These are phyloP conservation scores for Rambutsinella grinnellia DNA, from an alignment of 2,888 invertebrate genomes.

Conservation along the genomic window DNA sequence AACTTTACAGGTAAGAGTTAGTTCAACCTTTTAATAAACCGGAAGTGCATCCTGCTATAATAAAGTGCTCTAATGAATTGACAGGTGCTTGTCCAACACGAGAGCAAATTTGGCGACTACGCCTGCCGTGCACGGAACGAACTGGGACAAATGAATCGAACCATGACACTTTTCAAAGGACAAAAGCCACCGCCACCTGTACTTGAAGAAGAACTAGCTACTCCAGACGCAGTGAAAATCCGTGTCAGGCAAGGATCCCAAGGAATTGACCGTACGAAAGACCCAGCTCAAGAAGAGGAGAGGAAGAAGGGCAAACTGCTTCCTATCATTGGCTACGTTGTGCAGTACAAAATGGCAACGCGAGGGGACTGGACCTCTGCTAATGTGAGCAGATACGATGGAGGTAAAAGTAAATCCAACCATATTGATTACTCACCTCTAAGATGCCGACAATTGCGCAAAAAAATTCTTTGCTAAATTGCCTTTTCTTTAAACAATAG, in stretches of 20 bases:
- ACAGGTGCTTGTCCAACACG: conserved; percentile 60
- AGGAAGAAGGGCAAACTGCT: conserved; percentile 61
- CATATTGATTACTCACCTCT: neutral
- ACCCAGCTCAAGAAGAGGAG: conserved; percentile 57
- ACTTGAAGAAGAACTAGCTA: conserved; percentile 51
- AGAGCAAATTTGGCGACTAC: conserved; percentile 61
- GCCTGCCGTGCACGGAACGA: conserved; percentile 62
- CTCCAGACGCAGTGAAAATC: conserved; percentile 60
- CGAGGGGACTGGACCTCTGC: conserved; percentile 64
- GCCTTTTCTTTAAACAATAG: conserved; percentile 45
- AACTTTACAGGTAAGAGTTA: conserved; percentile 64
- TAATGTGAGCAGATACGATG: conserved; percentile 58
- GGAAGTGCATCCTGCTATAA: no score
- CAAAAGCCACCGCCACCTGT: conserved; percentile 63
- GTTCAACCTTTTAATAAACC: no score
- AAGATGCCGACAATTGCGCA: neutral
- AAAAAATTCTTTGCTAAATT: neutral
- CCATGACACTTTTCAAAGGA: conserved; percentile 61
- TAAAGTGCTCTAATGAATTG: neutral
- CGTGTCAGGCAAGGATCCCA: conserved; percentile 54
- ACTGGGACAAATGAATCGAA: conserved; percentile 56
- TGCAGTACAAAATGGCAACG: conserved; percentile 66
- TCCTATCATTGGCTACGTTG: conserved; percentile 63
- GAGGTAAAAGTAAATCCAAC: conserved; percentile 40
- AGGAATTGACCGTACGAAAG: conserved; percentile 51